Base-by-base conservation (phyloP, 2,888 invertebrate species). In the Erebia palarica region DNA sequence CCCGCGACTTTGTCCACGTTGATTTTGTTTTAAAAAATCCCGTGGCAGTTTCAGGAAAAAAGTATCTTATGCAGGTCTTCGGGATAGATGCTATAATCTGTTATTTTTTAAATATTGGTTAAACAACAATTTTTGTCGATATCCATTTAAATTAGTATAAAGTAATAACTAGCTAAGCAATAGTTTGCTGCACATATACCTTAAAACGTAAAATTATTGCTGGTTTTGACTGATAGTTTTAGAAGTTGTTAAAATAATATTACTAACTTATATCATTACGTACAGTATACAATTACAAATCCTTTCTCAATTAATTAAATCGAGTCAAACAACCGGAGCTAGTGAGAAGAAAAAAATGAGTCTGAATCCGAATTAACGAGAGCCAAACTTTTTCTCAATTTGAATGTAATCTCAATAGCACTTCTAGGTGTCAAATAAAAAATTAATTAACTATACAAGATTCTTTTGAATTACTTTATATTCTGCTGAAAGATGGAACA, bases 381-480 rank as follows among this genome's bases (percentile, higher is more conserved):
- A 53, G 36, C 18, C 42, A 42, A 65, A 55, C 55, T 65, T 65
- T 65, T 27, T 42, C 14, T 49, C 27, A 49, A 49, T 47, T 63
- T 21, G 44, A 63, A 55, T 42, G 55, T 42, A 65, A 65, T 65
- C 65, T 55, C 53, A 53, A 65, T 55, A 53, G 18, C 36, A 53
- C 65, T 65, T 55, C 42, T 55, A 55, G 13, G 18, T 63, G 16
- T 42, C 42, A 65, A 65, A 65, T 42, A 55, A 65, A 64, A 65
- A 65, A 49, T 49, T 63, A 63, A 63, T 63, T 55, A 53, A 65
- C 42, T 65, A 55, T 65, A 55, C 53, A 42, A 55, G 42, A 53
- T 16, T 42, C 65, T 53, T 65, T 65, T 65, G 53, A 42, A 42
- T 64, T 65, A 65, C 55, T 65, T 65, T 65, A 55, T 65, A 18